These are phyloP conservation scores for Mesorhabditis belari DNA, from an alignment of 2,888 invertebrate species.

Conservation along the genomic window DNA sequence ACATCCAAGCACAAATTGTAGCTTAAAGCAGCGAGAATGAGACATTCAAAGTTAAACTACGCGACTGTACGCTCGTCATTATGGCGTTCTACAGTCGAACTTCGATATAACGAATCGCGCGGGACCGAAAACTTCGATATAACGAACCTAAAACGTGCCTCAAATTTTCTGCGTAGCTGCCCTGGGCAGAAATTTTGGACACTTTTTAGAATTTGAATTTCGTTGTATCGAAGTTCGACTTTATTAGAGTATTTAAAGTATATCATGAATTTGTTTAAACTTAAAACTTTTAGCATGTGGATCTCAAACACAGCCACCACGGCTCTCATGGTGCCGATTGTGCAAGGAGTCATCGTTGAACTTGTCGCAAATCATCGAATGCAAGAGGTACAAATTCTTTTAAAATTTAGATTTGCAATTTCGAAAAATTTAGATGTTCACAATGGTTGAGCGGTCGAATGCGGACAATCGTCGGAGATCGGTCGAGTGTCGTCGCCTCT, in stretches of 20 bases:
- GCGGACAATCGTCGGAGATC: conserved; percentile 8
- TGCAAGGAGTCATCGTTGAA: conserved; percentile 37
- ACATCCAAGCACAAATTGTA: too few relatives aligned
- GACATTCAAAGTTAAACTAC: background rate
- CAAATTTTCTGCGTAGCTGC: too few relatives aligned
- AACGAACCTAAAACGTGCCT: too few relatives aligned
- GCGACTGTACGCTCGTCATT: too few relatives aligned
- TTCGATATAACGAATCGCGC: too few relatives aligned
- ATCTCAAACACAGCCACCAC: conserved; percentile 56
- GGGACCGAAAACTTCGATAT: too few relatives aligned
- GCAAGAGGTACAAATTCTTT: conserved; percentile 10
- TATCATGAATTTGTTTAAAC: background rate
- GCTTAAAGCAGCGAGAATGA: background rate
- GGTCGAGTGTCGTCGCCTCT: conserved; percentile 27
- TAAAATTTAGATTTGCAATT: background rate
- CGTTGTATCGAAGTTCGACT: too few relatives aligned
- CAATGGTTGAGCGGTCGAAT: conserved; percentile 10
- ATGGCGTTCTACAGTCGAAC: too few relatives aligned
- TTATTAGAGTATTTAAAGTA: background rate
- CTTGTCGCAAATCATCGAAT: conserved; percentile 31
- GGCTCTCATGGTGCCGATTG: conserved; percentile 66
- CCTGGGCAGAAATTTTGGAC: too few relatives aligned
- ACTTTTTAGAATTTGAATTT: too few relatives aligned
- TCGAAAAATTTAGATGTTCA: conserved; percentile 4
- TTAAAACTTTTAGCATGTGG: conserved; percentile 35